Base-by-base conservation (phyloP, 2,888 invertebrate genomes). In the Habrosyne pyritoides region DNA sequence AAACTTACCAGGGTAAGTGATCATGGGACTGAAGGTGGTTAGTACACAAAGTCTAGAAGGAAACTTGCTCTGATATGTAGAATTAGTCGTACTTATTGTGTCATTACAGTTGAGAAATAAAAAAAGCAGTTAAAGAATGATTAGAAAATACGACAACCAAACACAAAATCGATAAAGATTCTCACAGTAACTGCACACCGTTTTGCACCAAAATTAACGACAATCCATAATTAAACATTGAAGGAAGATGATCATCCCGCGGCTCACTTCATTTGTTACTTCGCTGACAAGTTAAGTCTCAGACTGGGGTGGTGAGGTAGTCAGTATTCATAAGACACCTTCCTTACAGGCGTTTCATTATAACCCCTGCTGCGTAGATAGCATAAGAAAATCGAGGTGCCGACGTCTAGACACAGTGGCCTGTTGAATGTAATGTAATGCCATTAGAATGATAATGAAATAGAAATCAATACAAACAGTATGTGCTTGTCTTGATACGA, bases 291-390 rank as follows among this genome's bases (percentile, higher is more conserved):
- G 81, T 89, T 91, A 89, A 91, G 87, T 80, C 84, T 63, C 33
- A 63, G 60, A 65, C 76, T 71, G 77, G 80, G 72, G 74, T 70
- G 75, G 77, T 76, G 66, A 69, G 74, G 82, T 84, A 81, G 85
- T 88, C 85, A 82, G 87, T 88, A 89, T 88, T 88, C 89, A 87
- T 86, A 86, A 89, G 86, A 86, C 80, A 87, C 84, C 87, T 84
- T 85, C 79, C 81, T 74, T 74, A 71, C 71, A 79, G 72, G 68
- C 77, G 77, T 75, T 78, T 83, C 81, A 79, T 84, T 85, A 84
- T 73, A 79, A 81, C 79, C 76, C 72, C 67, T 69, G 67, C 21
- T 66, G 60, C 67, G 63, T 72, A 84, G 85, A 79, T 42, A 59
- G 63, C 67, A 49, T 30, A 71, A 74, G 63, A 57, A 53, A 63